Conservation (phyloP, 2,888 invertebrate genomes). For the Lathronympha strigana region DNA sequence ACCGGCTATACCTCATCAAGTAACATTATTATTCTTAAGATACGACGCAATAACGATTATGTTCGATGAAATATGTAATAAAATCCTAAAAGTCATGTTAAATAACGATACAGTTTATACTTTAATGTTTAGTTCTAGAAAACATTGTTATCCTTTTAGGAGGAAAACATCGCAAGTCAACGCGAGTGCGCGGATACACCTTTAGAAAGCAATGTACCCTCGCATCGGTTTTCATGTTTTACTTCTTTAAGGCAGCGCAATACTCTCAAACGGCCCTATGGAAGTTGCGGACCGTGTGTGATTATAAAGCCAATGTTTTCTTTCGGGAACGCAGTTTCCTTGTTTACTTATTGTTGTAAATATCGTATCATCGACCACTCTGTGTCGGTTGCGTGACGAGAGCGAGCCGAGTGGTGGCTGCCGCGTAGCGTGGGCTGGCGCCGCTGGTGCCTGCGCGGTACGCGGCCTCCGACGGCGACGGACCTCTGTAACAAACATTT, state of each 20-base stretch:
- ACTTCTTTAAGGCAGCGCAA: constrained; percentile 64
- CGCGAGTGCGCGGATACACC: constrained; percentile 74
- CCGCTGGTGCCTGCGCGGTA: constrained; percentile 45
- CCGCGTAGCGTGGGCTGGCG: constrained; percentile 51
- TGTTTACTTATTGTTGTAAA: constrained; percentile 68
- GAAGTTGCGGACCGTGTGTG: constrained; percentile 79
- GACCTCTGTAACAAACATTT: constrained; percentile 74
- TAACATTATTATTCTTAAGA: constrained; percentile 41
- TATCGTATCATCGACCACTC: constrained; percentile 65
- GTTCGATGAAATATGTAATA: constrained; percentile 36
- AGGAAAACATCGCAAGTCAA: constrained; percentile 67
- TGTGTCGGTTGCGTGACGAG: constrained; percentile 69
- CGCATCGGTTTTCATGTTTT: constrained; percentile 72
- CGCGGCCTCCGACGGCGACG: constrained; percentile 64
- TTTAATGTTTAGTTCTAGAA: constrained; percentile 56
- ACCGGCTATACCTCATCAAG: constrained; percentile 45
- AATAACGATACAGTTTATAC: constrained; percentile 41
- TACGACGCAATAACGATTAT: constrained; percentile 41
- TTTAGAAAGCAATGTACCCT: constrained; percentile 65
- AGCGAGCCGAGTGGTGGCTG: constrained; percentile 64
- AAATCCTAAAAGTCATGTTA: constrained; percentile 36
- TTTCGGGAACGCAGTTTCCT: constrained; percentile 48
- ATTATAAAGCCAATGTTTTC: constrained; percentile 69
- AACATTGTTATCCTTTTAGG: constrained; percentile 73
- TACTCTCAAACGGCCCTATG: constrained; percentile 73